These are phyloP conservation scores for Scortum barcoo DNA, from an alignment of 2,113 vertebrate species.

Conservation along the genomic window DNA sequence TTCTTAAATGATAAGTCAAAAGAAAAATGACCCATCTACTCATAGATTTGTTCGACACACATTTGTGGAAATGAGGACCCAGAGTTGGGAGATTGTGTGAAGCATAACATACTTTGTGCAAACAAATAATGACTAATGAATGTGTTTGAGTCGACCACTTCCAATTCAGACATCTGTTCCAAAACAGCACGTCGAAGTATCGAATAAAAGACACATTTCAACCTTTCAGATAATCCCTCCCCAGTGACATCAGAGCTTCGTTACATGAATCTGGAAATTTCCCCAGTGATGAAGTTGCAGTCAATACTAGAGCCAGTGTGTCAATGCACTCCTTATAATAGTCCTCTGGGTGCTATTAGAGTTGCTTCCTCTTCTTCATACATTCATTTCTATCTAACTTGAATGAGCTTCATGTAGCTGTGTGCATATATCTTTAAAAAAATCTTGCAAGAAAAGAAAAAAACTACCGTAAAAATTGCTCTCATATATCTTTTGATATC, in stretches of 20 bases:
- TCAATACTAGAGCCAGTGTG: not conserved
- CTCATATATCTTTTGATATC: no score
- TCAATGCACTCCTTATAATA: not conserved
- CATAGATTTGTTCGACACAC: no score
- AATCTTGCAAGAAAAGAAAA: no score
- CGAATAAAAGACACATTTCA: not conserved
- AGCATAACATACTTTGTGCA: no score
- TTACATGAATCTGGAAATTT: constrained; percentile 9
- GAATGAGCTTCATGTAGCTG: no score
- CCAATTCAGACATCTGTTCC: not conserved
- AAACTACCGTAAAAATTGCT: no score
- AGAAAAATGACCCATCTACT: no score
- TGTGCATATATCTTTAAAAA: no score
- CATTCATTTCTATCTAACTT: not conserved
- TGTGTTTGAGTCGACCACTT: not conserved
- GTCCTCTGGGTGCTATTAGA: not conserved
- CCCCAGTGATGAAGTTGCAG: not conserved
- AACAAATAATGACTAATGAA: not conserved
- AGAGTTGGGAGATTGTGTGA: no score
- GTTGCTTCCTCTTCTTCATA: not conserved
- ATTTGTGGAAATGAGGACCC: no score
- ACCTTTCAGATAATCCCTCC: not conserved
- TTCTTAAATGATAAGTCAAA: no score
- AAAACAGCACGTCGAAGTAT: not conserved
- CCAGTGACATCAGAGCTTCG: not conserved